Evolutionary conservation across 2,888 invertebrate genomes (phyloP).

Genomic region (Lasioglossum leucozonium): DNA sequence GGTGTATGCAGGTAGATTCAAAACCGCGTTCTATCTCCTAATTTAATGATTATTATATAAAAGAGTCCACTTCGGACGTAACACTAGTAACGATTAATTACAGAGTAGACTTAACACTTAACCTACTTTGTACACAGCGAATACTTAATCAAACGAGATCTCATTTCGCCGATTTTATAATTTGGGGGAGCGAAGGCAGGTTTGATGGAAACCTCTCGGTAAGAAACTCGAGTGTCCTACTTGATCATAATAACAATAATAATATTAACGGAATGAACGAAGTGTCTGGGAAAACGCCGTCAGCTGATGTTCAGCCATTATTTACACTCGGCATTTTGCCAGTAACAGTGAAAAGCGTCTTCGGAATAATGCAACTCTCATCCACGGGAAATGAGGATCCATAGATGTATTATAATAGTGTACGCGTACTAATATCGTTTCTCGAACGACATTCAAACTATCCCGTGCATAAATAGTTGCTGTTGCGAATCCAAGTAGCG

Average conservation of each 20-base stretch:
- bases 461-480: conserved; percentile 36
- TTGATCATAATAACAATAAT: conserved; percentile 38
- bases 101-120: not conserved
- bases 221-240: not conserved
- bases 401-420: conserved; percentile 37
- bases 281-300: conserved; percentile 64
- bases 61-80: too few species aligned
- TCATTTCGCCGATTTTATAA: not conserved
- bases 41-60: too few species aligned
- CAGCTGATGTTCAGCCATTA: conserved; percentile 69
- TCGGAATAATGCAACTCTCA: conserved; percentile 73
- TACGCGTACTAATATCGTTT: conserved; percentile 37
- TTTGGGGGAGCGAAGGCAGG: not conserved
- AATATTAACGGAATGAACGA: conserved; percentile 58
- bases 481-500: not conserved
- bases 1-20: too few species aligned
- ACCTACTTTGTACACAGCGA: not conserved
- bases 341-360: conserved; percentile 76
- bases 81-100: not conserved
- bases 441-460: conserved; percentile 51
- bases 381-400: conserved; percentile 69
- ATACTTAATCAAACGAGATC: not conserved
- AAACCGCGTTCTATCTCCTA: too few species aligned
- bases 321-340: conserved; percentile 76
- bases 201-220: not conserved